phyloP scores from a whole-genome alignment of 2,888 invertebrate genomes.

The Mimumesa dahlbomi region DNA sequence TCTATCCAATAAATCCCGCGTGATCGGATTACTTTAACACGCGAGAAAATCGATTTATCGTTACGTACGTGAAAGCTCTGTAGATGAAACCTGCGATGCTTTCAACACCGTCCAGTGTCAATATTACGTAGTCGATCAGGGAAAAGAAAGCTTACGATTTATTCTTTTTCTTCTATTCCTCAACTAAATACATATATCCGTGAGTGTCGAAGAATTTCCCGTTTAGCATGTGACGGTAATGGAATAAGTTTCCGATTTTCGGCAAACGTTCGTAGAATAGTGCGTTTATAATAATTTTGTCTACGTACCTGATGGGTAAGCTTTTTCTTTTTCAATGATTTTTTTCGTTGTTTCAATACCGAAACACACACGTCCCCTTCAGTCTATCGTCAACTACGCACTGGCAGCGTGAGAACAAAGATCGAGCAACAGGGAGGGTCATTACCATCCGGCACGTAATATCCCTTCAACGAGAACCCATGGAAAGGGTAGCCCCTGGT shows the following conservation, averaged over 20 bases:
- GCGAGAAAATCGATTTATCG: slow-evolving; percentile 48
- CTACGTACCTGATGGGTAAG: too few species aligned
- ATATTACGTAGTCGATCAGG: neutral
- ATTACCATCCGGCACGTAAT: slow-evolving; percentile 66
- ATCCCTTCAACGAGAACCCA: slow-evolving; percentile 55
- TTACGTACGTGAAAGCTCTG: slow-evolving; percentile 18
- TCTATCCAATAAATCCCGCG: slow-evolving; percentile 43
- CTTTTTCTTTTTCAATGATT: neutral
- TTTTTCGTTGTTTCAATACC: slow-evolving; percentile 25
- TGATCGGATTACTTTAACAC: slow-evolving; percentile 48
- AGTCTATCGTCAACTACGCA: slow-evolving; percentile 53
- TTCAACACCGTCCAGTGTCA: neutral
- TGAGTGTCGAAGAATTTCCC: too few species aligned
- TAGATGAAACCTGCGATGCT: slow-evolving; percentile 10
- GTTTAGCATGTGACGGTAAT: too few species aligned
- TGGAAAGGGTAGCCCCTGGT: slow-evolving; percentile 55
- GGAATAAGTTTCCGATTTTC: too few species aligned
- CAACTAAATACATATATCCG: too few species aligned
- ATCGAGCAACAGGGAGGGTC: slow-evolving; percentile 58
- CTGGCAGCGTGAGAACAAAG: slow-evolving; percentile 55
- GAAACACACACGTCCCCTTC: slow-evolving; percentile 38
- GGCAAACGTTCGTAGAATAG: too few species aligned
- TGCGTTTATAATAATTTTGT: too few species aligned
- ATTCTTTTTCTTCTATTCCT: too few species aligned
- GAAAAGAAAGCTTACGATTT: too few species aligned